phyloP scores from a whole-genome alignment of 2,113 vertebrate genomes.

The Regulus satrapa region DNA sequence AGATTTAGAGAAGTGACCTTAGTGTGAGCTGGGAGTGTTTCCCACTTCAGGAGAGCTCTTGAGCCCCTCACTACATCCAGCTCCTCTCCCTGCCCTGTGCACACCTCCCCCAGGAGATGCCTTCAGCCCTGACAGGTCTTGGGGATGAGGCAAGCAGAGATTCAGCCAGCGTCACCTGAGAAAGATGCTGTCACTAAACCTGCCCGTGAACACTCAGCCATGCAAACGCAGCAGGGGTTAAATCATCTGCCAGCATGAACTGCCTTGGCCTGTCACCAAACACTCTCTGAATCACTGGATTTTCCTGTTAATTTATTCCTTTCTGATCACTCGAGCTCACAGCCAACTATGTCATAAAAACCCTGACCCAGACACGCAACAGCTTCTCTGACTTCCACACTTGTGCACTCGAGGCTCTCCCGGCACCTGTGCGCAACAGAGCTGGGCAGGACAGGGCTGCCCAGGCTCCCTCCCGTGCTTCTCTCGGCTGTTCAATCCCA shows the following conservation, averaged over 20 bases:
- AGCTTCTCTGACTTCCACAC: background rate
- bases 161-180: background rate
- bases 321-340: slow-evolving; percentile 16
- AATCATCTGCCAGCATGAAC: background rate
- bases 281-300: slow-evolving; percentile 17
- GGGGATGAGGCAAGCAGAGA: background rate
- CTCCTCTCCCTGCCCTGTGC: background rate
- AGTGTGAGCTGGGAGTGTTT: background rate
- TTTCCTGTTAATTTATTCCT: slow-evolving; percentile 1
- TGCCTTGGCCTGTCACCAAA: background rate
- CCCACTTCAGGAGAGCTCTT: background rate
- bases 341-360: background rate
- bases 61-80: background rate
- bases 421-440: background rate
- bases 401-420: background rate
- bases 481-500: background rate
- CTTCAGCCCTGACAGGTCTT: background rate
- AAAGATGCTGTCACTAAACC: background rate
- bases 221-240: background rate
- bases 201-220: background rate
- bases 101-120: background rate
- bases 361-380: background rate
- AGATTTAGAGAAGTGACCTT: background rate
- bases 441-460: background rate
- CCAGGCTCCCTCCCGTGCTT: background rate